Conservation (phyloP, 2,113 vertebrate species). For the Malurus melanocephalus region DNA sequence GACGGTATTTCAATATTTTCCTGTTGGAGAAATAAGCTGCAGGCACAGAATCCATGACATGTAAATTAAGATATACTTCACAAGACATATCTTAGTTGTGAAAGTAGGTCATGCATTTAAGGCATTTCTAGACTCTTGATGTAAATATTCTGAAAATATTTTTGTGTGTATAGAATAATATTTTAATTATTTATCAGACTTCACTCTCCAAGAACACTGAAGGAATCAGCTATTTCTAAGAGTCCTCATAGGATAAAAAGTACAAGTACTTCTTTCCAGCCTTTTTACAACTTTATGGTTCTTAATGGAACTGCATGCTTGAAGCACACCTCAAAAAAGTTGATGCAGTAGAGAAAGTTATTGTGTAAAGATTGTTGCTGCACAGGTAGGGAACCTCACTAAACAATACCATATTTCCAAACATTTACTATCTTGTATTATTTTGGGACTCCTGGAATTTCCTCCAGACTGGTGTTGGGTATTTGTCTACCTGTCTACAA, state of each 20-base stretch:
- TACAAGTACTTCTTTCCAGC: background rate
- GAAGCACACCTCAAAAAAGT: background rate
- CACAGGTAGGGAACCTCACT: background rate
- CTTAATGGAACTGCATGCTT: background rate
- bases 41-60: background rate
- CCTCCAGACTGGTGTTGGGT: background rate
- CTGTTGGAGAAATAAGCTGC: constrained; percentile 7
- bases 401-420: background rate
- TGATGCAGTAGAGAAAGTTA: background rate
- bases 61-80: constrained; percentile 40
- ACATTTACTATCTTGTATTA: background rate
- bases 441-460: background rate
- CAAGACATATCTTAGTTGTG: background rate
- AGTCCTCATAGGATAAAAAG: background rate
- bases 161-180: background rate
- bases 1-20: background rate
- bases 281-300: background rate
- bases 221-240: background rate
- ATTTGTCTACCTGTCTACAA: background rate
- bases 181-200: constrained; percentile 31
- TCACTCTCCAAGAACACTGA: background rate
- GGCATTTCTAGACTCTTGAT: constrained; percentile 2
- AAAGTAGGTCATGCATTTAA: constrained; percentile 43
- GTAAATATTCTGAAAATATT: constrained; percentile 32
- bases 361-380: background rate